A percentile compares a stretch with the other conserved stretches of the same genome.
Evolutionary conservation across 92 coral and sea anemone species (phyloP).

Genomic region (Hydrozoanthus gracilis): DNA sequence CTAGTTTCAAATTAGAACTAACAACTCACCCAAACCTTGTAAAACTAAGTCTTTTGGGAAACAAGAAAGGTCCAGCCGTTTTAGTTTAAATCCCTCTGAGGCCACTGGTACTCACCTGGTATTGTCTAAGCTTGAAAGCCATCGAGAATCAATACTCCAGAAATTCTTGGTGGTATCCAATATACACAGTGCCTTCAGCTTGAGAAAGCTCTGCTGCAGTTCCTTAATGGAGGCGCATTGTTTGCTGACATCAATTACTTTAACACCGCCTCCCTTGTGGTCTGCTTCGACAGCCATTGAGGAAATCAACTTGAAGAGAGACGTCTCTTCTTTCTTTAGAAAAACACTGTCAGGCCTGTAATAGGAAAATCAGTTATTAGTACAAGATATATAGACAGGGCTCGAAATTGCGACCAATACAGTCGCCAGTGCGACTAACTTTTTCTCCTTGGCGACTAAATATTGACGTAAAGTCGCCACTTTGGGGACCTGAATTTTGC

Average conservation of each 20-base stretch:
- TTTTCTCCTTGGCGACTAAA: too few relatives aligned
- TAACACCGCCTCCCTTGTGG: conserved; percentile 80
- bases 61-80: too few relatives aligned
- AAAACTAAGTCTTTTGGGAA: too few relatives aligned
- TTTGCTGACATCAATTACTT: conserved; percentile 79
- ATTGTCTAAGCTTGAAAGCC: conserved; percentile 92
- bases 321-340: conserved; percentile 90
- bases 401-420: too few relatives aligned
- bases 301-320: conserved; percentile 80
- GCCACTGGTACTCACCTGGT: conserved; percentile 64
- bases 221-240: conserved; percentile 75
- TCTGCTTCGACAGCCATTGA: conserved; percentile 83
- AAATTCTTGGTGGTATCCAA: conserved; percentile 90
- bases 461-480: too few relatives aligned
- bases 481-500: too few relatives aligned
- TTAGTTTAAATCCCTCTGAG: too few relatives aligned
- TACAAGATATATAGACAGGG: too few relatives aligned
- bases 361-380: conserved; percentile 2
- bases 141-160: conserved; percentile 86
- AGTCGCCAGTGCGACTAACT: too few relatives aligned
- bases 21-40: too few relatives aligned
- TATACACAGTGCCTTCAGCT: conserved; percentile 80
- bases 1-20: too few relatives aligned
- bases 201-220: conserved; percentile 81
- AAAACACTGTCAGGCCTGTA: conserved; percentile 94